These are phyloP conservation scores for Pseudorhiza aurosa DNA, from an alignment of 30 jellyfish, hydroid and myxozoan genomes.

Conservation along the genomic window DNA sequence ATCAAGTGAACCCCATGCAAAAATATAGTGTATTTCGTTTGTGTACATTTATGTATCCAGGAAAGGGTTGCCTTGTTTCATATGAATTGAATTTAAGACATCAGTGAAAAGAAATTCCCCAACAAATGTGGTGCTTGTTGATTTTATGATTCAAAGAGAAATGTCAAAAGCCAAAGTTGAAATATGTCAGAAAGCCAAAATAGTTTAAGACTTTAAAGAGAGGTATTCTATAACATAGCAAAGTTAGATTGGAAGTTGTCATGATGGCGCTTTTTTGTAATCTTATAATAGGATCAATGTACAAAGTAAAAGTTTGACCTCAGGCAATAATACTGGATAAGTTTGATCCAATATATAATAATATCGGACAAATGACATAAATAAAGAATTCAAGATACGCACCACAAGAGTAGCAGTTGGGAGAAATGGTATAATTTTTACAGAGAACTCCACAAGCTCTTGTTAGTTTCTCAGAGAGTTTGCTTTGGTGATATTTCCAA, in stretches of 20 bases:
- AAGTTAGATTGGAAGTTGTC: slow-evolving; percentile 17
- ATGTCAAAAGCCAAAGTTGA: slow-evolving; percentile 8
- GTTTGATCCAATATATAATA: too few species aligned
- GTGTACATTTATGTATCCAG: neutral
- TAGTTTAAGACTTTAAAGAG: slow-evolving; percentile 22
- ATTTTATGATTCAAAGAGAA: slow-evolving; percentile 2
- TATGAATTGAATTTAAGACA: neutral
- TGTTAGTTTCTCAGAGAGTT: neutral
- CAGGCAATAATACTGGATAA: slow-evolving; percentile 29
- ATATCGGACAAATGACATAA: slow-evolving; percentile 29
- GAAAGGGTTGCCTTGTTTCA: neutral
- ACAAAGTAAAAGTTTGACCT: slow-evolving; percentile 44
- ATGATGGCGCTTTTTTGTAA: slow-evolving; percentile 45
- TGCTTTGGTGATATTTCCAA: neutral
- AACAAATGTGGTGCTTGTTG: neutral
- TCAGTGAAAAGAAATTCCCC: neutral
- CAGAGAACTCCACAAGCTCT: neutral
- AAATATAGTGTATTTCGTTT: neutral
- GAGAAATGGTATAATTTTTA: slow-evolving; percentile 2
- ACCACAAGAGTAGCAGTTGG: neutral
- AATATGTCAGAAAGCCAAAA: slow-evolving; percentile 3
- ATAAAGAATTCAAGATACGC: neutral
- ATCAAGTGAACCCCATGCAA: neutral
- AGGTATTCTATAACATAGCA: slow-evolving; percentile 18
- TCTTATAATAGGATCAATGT: slow-evolving; percentile 35